Base-by-base conservation (phyloP, 1,140 invertebrate genomes). In the Orussus abietinus region DNA sequence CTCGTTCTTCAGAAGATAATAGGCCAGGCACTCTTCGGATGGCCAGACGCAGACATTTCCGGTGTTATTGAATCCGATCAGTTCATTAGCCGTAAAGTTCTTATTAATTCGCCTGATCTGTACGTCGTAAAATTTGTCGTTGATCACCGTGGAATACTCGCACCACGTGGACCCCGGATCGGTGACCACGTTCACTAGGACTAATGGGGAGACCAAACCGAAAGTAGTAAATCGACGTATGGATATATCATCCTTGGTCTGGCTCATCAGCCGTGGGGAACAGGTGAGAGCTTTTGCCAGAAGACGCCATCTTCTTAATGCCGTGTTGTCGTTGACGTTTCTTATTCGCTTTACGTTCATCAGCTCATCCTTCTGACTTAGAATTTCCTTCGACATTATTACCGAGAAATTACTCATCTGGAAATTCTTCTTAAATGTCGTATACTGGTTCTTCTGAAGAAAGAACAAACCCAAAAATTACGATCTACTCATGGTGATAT, bases 11-110 rank as follows among this genome's bases (percentile, higher is more conserved):
- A 89, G 69, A 43, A 84, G 76, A 62, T 87, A 85, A 53, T 85
- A 84, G 2, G 86, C 80, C 17, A 93, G 64, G 5, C 90, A 84
- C 68, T 92, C 89, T 68, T 92, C 90, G 3, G 89, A 90, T 6
- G 89, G 89, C 90, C 90, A 93, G 2, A 92, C 81, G 72, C 88
- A 90, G 3, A 92, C 80, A 69, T 92, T 92, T n/a, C 90, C 90
- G 1, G 90, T 93, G 53, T 92, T 92, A 64, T 93, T 91, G 69
- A 91, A 92, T 1, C 89, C 89, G 64, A 84, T 83, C 14, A 92
- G 69, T 53, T 86, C 82, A 51, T 76, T 79, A 3, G 83, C 81
- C 1, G 82, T 84, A 51, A 84, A 79, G 13, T 65, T 77, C 13
- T 79, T 75, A 42, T 75, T 75, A 37, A 82, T 64, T 38, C 81